Evolutionary conservation across 2,797 vertebrate species (phyloP), one percentile per base, ranked within the genome.

Genomic region (Leptatherina wallacei): DNA sequence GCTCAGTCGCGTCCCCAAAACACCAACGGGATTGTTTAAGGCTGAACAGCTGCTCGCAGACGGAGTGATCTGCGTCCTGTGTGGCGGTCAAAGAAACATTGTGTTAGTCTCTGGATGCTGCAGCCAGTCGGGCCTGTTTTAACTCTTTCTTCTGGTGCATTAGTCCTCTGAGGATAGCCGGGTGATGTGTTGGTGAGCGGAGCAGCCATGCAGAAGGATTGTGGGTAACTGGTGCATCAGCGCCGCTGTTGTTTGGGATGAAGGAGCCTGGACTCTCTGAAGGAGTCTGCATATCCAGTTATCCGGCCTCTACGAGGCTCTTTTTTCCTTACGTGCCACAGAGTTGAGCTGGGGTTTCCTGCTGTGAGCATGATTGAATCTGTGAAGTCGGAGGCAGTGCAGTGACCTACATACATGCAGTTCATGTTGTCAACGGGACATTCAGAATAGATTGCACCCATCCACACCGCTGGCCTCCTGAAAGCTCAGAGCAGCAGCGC

Each of bases 11-110:
- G 76, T 84, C 86, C 81, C 78, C 32, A 32, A 73, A 78, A 79
- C 83, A 67, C 81, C 74, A 57, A 61, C 57, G 73, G 71, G 71
- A 81, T 82, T 77, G 83, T 84, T 66, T 36, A 47, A 76, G 74
- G 65, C 82, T 67, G 75, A 82, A 81, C 88, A 89, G 87, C 89
- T 90, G 88, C 80, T 80, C 83, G 81, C 64, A 80, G 89, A 88
- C 75, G 81, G 82, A 83, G 75, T 9, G 29, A 38, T 2, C 68
- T 64, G 66, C 85, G 78, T 78, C 81, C 78, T 80, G 83, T 69
- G 33, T 29, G 63, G 64, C 62, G 16, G 74, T 71, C 66, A 75
- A 65, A 78, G 69, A 76, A 58, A 8, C 62, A 0, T 36, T 36
- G 54, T 51, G 58, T 32, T 70, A 12, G 20, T 57, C 64, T 7